Conservation (phyloP, 2,113 vertebrate genomes). For the Pantherophis guttatus region DNA sequence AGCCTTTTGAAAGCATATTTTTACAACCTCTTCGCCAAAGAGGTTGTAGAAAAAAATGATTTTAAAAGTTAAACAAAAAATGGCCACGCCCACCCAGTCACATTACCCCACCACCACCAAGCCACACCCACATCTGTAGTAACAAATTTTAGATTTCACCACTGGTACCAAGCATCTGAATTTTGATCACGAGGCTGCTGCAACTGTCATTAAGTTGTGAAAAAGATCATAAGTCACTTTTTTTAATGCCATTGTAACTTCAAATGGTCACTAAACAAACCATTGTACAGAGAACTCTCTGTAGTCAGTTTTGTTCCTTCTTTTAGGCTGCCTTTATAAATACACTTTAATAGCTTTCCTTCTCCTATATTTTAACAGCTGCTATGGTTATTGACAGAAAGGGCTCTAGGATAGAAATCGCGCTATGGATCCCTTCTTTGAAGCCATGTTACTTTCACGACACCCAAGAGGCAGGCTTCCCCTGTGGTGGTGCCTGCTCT, state of each 20-base stretch:
- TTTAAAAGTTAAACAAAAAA: too few relatives aligned
- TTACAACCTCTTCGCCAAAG: too few relatives aligned
- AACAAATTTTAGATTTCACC: too few relatives aligned
- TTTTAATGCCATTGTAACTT: neutral
- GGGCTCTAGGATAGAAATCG: neutral
- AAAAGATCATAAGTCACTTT: neutral
- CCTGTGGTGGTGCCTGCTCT: neutral
- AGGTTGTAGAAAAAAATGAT: too few relatives aligned
- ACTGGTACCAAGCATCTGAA: neutral
- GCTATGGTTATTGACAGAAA: neutral
- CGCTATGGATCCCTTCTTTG: neutral
- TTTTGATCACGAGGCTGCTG: neutral
- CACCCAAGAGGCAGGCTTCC: neutral
- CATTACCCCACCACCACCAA: too few relatives aligned
- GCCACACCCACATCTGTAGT: too few relatives aligned
- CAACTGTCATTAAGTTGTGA: neutral
- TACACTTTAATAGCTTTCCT: too few relatives aligned
- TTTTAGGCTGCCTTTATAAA: neutral
- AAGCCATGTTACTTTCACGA: neutral
- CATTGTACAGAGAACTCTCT: fast-evolving
- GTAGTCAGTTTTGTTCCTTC: neutral
- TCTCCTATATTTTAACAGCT: neutral
- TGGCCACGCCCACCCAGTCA: too few relatives aligned
- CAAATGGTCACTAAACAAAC: neutral
- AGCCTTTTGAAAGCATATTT: too few relatives aligned